These are phyloP conservation scores for Pandemis heparana DNA, from an alignment of 2,888 invertebrate genomes.

Conservation along the genomic window DNA sequence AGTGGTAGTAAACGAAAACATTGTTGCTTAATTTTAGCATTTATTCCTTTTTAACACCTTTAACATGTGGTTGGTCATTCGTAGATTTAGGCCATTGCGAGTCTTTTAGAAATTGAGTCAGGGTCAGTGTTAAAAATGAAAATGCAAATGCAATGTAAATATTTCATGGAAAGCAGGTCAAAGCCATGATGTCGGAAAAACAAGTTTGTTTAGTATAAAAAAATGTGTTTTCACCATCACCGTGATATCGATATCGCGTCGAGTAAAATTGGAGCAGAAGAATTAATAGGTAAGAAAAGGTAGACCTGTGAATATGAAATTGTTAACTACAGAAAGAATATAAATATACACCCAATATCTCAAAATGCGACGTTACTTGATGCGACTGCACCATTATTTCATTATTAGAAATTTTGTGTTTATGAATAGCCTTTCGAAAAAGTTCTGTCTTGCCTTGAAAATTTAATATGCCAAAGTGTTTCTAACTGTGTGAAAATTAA, in stretches of 20 bases:
- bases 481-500: too few species aligned
- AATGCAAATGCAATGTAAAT: constrained; percentile 24
- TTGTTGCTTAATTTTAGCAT: background rate
- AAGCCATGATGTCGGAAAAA: constrained; percentile 24
- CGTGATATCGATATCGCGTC: background rate
- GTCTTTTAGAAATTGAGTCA: constrained; percentile 12
- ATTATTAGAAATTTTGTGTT: too few species aligned
- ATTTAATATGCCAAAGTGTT: too few species aligned
- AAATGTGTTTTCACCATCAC: constrained; percentile 19
- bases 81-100: background rate
- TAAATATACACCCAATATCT: background rate
- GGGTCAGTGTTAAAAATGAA: constrained; percentile 22
- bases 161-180: constrained; percentile 27
- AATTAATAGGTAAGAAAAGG: too few species aligned
- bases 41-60: background rate
- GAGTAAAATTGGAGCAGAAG: background rate
- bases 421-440: too few species aligned
- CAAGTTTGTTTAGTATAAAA: background rate
- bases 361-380: background rate
- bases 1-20: background rate
- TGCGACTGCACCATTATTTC: too few species aligned
- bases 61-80: background rate
- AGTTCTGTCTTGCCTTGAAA: too few species aligned
- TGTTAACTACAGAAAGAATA: too few species aligned
- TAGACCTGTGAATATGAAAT: too few species aligned